A percentile compares a stretch with the other conserved stretches of the same genome.
These are phyloP conservation scores for Hyposoter dolosus DNA, from an alignment of 2,888 invertebrate genomes.

Conservation along the genomic window DNA sequence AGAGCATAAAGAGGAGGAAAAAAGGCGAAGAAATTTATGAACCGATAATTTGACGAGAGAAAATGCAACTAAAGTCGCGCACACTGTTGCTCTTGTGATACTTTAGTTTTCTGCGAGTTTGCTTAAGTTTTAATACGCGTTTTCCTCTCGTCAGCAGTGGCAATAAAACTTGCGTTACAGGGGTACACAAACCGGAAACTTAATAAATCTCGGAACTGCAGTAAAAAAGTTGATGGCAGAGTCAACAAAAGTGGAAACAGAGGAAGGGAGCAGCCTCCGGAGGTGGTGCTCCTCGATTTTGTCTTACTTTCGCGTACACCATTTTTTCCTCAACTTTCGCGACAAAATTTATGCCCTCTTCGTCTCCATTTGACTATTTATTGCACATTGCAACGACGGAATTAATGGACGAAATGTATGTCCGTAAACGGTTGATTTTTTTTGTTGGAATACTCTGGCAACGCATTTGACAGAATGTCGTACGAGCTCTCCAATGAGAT, in stretches of 20 bases:
- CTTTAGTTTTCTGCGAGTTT: slow-evolving; percentile 27
- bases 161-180: slow-evolving; percentile 66
- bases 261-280: neutral
- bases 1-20: neutral
- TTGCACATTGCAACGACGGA: slow-evolving; percentile 40
- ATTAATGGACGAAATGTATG: slow-evolving; percentile 48
- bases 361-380: slow-evolving; percentile 37
- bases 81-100: slow-evolving; percentile 37
- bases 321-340: slow-evolving; percentile 41
- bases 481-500: slow-evolving; percentile 38
- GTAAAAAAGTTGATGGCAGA: slow-evolving; percentile 70
- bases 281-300: slow-evolving; percentile 30
- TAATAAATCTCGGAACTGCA: slow-evolving; percentile 68
- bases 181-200: slow-evolving; percentile 66
- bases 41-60: slow-evolving; percentile 71
- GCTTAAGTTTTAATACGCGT: slow-evolving; percentile 18
- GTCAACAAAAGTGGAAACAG: neutral
- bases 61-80: slow-evolving; percentile 35
- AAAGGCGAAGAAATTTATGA: slow-evolving; percentile 53
- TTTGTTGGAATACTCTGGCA: slow-evolving; percentile 18
- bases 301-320: slow-evolving; percentile 24
- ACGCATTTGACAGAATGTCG: slow-evolving; percentile 28
- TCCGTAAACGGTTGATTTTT: slow-evolving; percentile 31
- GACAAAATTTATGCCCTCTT: slow-evolving; percentile 42
- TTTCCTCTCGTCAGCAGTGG: slow-evolving; percentile 57